Evolutionary conservation across 1,140 invertebrate genomes (phyloP).

Genomic region (Drosophila tristis): DNA sequence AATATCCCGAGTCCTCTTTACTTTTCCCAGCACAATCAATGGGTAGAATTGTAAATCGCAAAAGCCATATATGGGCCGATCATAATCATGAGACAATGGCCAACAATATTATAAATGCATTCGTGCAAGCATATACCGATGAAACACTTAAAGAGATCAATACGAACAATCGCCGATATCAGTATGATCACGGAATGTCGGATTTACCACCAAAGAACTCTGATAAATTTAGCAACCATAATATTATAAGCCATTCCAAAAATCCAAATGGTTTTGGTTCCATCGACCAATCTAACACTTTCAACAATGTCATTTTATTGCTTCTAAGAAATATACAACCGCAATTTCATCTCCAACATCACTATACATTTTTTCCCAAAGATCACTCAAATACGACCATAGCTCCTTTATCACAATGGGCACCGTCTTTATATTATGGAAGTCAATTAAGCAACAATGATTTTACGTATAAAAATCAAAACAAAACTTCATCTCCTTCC

Average conservation of each 20-base stretch:
- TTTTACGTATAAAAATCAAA: too few species aligned
- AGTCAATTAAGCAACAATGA: too few species aligned
- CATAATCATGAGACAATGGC: slow-evolving; percentile 22
- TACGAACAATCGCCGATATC: too few species aligned
- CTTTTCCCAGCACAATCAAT: slow-evolving; percentile 39
- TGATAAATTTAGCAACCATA: too few species aligned
- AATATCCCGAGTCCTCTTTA: background rate
- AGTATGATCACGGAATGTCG: too few species aligned
- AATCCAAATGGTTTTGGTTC: too few species aligned
- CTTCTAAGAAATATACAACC: background rate
- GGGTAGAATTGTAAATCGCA: slow-evolving; percentile 51
- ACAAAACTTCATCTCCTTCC: too few species aligned
- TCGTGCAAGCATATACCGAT: background rate
- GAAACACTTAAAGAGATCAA: background rate
- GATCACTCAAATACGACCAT: background rate
- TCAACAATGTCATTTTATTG: background rate
- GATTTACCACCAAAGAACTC: too few species aligned
- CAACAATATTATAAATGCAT: slow-evolving; percentile 1
- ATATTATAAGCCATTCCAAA: too few species aligned
- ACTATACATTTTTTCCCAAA: slow-evolving; percentile 14
- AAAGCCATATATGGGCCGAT: slow-evolving; percentile 3
- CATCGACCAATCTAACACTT: too few species aligned
- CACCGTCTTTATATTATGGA: too few species aligned
- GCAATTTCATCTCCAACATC: slow-evolving; percentile 13
- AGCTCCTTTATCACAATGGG: too few species aligned